phyloP scores from a whole-genome alignment of 2,113 vertebrate species.

The Oplegnathus fasciatus region DNA sequence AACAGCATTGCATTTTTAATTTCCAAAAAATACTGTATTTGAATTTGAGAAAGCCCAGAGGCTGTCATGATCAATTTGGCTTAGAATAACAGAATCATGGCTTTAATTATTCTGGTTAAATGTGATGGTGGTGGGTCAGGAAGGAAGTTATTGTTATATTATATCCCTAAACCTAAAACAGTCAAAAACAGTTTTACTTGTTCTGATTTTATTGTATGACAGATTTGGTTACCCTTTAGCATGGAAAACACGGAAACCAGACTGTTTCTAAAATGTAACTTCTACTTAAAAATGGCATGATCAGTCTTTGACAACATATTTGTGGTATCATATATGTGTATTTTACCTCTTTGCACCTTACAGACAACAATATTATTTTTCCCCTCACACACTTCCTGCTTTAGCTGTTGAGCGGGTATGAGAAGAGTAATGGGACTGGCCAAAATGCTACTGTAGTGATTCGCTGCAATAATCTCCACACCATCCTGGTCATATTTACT shows the following conservation, averaged over 20 bases:
- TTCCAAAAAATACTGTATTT: neutral
- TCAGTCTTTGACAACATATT: neutral
- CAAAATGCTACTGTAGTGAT: slow-evolving; percentile 9
- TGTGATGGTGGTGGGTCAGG: neutral
- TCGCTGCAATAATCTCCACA: slow-evolving; percentile 8
- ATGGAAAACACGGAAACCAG: neutral
- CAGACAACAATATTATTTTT: neutral
- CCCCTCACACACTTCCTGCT: neutral
- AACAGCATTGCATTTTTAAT: slow-evolving; percentile 7
- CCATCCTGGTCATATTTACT: slow-evolving; percentile 2
- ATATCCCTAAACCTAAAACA: neutral
- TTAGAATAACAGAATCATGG: neutral
- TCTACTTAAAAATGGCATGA: neutral
- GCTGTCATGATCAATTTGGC: neutral
- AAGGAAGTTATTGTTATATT: neutral
- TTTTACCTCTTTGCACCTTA: neutral
- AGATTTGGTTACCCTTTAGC: neutral
- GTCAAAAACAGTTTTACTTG: neutral
- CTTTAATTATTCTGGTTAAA: slow-evolving; percentile 20
- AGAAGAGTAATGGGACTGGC: neutral
- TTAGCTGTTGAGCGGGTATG: neutral
- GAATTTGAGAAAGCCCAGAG: neutral
- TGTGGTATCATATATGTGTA: neutral
- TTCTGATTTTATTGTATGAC: neutral
- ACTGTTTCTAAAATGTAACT: neutral